Conservation (phyloP, 2,797 vertebrate species). For the Xenentodon cancila region DNA sequence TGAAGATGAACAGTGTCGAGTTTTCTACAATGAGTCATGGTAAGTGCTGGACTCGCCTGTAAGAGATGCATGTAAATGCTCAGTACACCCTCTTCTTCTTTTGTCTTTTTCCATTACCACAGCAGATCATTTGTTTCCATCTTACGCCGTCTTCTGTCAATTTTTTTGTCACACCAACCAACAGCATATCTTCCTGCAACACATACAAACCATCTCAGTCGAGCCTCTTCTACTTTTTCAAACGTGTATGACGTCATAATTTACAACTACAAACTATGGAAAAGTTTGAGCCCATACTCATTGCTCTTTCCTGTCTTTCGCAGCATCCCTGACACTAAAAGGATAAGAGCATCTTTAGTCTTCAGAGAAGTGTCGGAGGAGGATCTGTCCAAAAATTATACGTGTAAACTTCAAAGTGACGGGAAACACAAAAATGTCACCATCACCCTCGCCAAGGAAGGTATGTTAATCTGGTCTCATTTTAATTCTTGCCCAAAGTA, state of each 20-base stretch:
- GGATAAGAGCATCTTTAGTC: slow-evolving; percentile 36
- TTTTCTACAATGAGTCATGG: slow-evolving; percentile 42
- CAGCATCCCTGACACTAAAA: neutral
- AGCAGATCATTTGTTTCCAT: too few species aligned
- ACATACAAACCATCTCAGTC: too few species aligned
- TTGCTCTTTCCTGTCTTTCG: neutral
- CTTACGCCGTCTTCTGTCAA: too few species aligned
- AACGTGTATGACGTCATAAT: too few species aligned
- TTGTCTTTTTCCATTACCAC: too few species aligned
- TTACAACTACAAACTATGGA: too few species aligned
- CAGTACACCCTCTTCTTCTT: too few species aligned
- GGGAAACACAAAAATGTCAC: fast-evolving
- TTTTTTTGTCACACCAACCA: too few species aligned
- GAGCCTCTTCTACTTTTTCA: too few species aligned
- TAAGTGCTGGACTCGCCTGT: slow-evolving; percentile 11
- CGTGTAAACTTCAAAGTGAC: slow-evolving; percentile 42
- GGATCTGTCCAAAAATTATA: slow-evolving; percentile 51
- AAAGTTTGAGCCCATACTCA: too few species aligned
- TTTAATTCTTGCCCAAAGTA: neutral
- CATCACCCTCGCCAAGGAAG: slow-evolving; percentile 42
- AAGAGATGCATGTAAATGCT: neutral
- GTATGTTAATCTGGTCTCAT: neutral
- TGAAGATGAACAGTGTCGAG: neutral
- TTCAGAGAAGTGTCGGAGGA: slow-evolving; percentile 51
- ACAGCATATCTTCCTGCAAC: too few species aligned